Evolutionary conservation across 2,888 invertebrate genomes (phyloP).

Genomic region (Strigamia maritima): DNA sequence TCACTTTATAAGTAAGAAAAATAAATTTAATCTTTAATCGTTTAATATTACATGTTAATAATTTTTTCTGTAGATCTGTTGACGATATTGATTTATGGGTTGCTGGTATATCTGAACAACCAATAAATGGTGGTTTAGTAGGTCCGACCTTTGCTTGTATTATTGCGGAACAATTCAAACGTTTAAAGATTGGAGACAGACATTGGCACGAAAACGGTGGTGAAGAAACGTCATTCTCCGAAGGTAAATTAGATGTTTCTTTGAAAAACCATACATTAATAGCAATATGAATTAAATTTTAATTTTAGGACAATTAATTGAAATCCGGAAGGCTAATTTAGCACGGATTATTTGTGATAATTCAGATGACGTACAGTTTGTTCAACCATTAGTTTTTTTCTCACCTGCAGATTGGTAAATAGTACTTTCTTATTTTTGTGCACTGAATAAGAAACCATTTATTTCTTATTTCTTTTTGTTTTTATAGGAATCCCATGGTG

Average conservation of each 20-base stretch:
- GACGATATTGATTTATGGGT: constrained; percentile 53
- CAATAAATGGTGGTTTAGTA: constrained; percentile 49
- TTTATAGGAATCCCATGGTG: constrained; percentile 18
- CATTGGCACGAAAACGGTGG: constrained; percentile 51
- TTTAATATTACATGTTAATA: not conserved
- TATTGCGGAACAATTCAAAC: constrained; percentile 50
- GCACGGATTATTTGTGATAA: constrained; percentile 72
- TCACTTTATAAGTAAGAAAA: constrained; percentile 37
- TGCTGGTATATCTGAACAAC: constrained; percentile 50
- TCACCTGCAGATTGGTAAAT: constrained; percentile 53
- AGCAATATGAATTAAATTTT: constrained; percentile 34
- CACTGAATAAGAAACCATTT: not conserved
- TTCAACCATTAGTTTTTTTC: constrained; percentile 53
- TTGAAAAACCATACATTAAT: not conserved
- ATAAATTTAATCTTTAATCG: not conserved
- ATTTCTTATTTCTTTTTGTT: too few relatives aligned
- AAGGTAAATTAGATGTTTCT: constrained; percentile 25
- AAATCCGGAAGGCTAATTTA: constrained; percentile 66
- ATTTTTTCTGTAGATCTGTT: constrained; percentile 58
- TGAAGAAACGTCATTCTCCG: constrained; percentile 41
- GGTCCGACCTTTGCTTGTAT: constrained; percentile 53
- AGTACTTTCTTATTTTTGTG: not conserved
- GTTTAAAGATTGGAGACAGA: constrained; percentile 50
- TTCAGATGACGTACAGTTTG: constrained; percentile 63
- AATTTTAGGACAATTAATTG: constrained; percentile 63